Base-by-base conservation (phyloP, 1,140 invertebrate genomes). In the Parapsyche elsis region DNA sequence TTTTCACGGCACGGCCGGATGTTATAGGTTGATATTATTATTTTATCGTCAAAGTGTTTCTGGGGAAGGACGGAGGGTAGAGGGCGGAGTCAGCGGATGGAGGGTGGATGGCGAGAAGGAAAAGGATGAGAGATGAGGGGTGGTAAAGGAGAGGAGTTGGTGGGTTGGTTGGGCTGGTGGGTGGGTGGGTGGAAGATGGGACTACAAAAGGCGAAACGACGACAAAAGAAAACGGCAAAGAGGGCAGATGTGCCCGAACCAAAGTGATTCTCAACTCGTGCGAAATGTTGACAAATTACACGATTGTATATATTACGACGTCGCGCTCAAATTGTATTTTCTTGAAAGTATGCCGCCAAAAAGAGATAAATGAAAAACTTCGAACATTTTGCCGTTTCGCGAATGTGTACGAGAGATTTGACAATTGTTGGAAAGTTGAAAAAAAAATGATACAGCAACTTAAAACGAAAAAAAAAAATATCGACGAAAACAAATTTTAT, bases 141-240 rank as follows among this genome's bases (percentile, higher is more conserved):
- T 23, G 61, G 70, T 45, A 71, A 76, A 59, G 70, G 71, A 10
- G 49, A 24, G 80, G 26, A 38, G 64, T 67, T 38, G 19, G 26
- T 19, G 24, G 49, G 23, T 46, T 16, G 46, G 38, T 26, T 71
- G 16, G 70, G 80, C 19, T 10, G 38, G 45, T 12, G 76, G 21
- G 30, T 16, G 14, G 21, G 26, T 14, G 57, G 59, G 70, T 14
- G 76, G 67, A 26, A 59, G 53, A 30, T 14, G 67, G 64, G 24
- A 71, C 61, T 75, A 78, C 53, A 74, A 38, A 71, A 75, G 73
- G 46, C 59, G 74, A 76, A 81, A 79, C 71, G 75, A 75, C 61
- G 80, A 81, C 80, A 81, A 81, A 81, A 81, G 80, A 81, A 81
- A 79, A 79, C 73, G 46, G 71, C 80, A 81, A 78, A 81, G 80